Conservation (phyloP, 2,113 vertebrate genomes). For the Bambusicola thoracicus region DNA sequence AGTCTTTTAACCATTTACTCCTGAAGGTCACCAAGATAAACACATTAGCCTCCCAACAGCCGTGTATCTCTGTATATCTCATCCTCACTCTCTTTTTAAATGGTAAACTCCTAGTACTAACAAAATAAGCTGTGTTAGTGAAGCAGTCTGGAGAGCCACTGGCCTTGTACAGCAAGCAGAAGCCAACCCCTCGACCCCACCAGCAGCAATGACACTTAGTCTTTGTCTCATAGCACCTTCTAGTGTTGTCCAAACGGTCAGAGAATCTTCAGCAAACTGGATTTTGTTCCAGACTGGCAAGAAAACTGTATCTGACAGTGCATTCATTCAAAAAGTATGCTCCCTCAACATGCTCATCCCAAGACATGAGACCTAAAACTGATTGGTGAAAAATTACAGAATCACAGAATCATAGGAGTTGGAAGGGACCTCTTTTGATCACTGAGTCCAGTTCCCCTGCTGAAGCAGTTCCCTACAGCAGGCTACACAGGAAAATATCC, state of each 20-base stretch:
- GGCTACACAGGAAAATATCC: too few relatives aligned
- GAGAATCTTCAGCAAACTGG: not conserved
- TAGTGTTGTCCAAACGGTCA: not conserved
- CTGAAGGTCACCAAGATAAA: not conserved
- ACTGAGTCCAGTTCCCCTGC: too few relatives aligned
- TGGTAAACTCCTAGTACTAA: not conserved
- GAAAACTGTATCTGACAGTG: not conserved
- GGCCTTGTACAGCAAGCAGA: not conserved
- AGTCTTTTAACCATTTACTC: not conserved
- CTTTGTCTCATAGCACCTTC: not conserved
- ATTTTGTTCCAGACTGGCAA: not conserved
- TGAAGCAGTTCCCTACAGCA: too few relatives aligned
- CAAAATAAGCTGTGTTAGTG: not conserved
- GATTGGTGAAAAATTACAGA: not conserved
- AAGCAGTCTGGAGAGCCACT: not conserved
- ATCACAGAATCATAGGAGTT: too few relatives aligned
- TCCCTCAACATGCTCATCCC: not conserved
- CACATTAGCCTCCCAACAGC: not conserved
- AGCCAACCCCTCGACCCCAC: not conserved
- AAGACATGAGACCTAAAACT: not conserved
- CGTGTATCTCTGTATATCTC: not conserved
- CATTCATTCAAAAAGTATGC: not conserved
- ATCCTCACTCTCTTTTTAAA: not conserved
- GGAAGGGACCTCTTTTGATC: too few relatives aligned
- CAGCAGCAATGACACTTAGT: not conserved